Evolutionary conservation across 1,140 invertebrate genomes (phyloP).

Genomic region (Cardiocondyla obscurior): DNA sequence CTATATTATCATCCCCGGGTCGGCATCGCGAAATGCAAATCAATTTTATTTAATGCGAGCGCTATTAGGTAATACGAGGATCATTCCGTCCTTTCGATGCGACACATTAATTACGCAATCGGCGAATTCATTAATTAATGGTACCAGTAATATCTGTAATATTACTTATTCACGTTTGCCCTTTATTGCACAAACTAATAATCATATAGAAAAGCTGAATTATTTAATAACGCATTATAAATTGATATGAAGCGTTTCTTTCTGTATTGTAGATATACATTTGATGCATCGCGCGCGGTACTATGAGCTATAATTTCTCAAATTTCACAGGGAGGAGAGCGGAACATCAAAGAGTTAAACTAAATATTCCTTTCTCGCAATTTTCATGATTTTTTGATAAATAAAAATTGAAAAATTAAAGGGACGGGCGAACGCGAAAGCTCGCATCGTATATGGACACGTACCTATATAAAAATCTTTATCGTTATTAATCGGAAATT

Average conservation of each 20-base stretch:
- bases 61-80: neutral
- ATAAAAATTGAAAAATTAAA: too few species aligned
- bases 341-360: neutral
- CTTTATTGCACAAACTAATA: constrained; percentile 10
- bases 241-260: neutral
- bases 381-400: neutral
- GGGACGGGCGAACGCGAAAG: too few species aligned
- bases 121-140: constrained; percentile 23
- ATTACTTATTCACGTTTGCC: constrained; percentile 29
- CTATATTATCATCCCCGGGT: neutral
- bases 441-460: too few species aligned
- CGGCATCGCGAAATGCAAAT: neutral
- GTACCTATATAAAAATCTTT: neutral
- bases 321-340: neutral
- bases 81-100: neutral
- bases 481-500: constrained; percentile 26
- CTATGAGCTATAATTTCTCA: neutral
- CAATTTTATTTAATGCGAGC: neutral
- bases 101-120: constrained; percentile 15
- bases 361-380: neutral
- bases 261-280: neutral
- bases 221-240: constrained; percentile 8
- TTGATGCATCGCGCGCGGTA: neutral
- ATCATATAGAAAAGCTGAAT: neutral
- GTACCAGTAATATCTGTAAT: constrained; percentile 3